These are phyloP conservation scores for Seladonia tumulorum DNA, from an alignment of 2,888 invertebrate genomes.

Conservation along the genomic window DNA sequence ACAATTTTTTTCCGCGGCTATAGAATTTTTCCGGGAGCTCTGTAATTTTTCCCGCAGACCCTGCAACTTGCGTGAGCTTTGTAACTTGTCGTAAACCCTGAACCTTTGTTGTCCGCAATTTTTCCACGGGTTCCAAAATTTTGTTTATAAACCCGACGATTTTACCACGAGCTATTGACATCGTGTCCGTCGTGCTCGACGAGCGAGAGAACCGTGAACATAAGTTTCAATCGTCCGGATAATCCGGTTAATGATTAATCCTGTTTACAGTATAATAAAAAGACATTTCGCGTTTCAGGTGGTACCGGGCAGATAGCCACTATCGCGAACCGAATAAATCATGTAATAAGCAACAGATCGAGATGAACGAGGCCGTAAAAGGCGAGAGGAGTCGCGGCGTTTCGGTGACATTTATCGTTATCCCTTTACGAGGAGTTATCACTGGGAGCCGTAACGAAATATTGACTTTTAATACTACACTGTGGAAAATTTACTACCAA, in stretches of 20 bases:
- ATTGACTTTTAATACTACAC: constrained; percentile 57
- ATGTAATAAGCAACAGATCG: constrained; percentile 56
- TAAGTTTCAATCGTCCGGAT: background rate
- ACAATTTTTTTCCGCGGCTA: background rate
- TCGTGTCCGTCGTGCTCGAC: background rate
- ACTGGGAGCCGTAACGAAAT: constrained; percentile 53
- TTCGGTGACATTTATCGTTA: constrained; percentile 63
- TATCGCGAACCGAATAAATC: constrained; percentile 60
- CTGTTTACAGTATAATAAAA: constrained; percentile 2
- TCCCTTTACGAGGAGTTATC: constrained; percentile 65
- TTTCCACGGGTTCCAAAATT: background rate
- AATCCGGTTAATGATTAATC: background rate
- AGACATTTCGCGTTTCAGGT: background rate
- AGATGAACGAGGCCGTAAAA: constrained; percentile 60
- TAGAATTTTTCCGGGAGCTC: no score
- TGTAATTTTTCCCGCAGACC: background rate
- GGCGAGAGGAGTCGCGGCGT: constrained; percentile 52
- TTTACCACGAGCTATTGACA: background rate
- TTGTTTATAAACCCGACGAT: background rate
- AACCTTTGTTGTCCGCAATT: background rate
- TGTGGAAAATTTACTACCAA: constrained; percentile 62
- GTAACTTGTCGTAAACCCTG: background rate
- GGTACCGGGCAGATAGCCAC: background rate
- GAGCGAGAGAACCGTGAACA: background rate
- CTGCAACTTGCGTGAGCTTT: background rate